Conservation (phyloP, 2,888 invertebrate genomes). For the Melanargia galathea region DNA sequence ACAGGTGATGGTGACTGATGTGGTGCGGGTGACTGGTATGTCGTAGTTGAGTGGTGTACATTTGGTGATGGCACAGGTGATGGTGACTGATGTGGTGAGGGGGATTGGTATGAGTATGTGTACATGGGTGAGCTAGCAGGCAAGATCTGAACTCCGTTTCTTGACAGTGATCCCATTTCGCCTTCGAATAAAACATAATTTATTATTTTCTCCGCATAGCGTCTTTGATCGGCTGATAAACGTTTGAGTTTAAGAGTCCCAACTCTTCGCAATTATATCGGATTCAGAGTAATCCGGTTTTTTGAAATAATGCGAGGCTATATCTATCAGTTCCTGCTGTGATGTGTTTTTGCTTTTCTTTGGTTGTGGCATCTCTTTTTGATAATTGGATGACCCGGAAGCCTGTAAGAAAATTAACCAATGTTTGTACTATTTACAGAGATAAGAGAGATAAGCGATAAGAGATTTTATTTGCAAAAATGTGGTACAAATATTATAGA, state of each 20-base stretch:
- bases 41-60: no score
- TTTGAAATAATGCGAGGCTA: conserved; percentile 19
- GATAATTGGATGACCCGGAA: conserved; percentile 8
- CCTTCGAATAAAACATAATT: conserved; percentile 35
- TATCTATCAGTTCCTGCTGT: conserved; percentile 1
- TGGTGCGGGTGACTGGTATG: neutral
- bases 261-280: conserved; percentile 35
- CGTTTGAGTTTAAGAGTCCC: conserved; percentile 38
- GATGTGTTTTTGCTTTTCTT: conserved; percentile 4
- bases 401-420: conserved; percentile 4
- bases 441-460: no score
- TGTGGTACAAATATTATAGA: no score
- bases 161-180: conserved; percentile 31
- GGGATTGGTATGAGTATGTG: no score
- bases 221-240: conserved; percentile 36
- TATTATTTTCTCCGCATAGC: conserved; percentile 39
- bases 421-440: conserved; percentile 5
- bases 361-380: conserved; percentile 4
- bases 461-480: no score
- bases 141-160: conserved; percentile 25
- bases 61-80: neutral
- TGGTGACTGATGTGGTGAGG: neutral
- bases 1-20: neutral
- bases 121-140: no score
- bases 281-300: conserved; percentile 25